phyloP scores from a whole-genome alignment of 2,113 vertebrate genomes.

The Anhinga rufa region DNA sequence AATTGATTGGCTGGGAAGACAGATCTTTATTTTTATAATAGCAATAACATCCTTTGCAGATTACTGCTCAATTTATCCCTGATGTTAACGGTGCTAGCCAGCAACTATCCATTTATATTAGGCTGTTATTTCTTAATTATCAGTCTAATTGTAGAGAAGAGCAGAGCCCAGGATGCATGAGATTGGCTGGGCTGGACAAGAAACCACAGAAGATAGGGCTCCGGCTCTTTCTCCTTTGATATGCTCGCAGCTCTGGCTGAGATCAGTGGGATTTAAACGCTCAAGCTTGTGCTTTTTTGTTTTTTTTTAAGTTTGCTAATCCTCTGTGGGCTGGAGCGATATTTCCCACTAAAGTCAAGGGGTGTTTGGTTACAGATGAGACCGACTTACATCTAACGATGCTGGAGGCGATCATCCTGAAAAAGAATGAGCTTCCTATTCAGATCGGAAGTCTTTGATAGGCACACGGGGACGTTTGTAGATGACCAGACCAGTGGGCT shows the following conservation, averaged over 20 bases:
- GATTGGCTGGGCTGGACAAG: slow-evolving; percentile 45
- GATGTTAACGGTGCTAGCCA: slow-evolving; percentile 44
- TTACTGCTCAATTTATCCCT: slow-evolving; percentile 72
- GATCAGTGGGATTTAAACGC: not conserved
- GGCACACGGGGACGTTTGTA: not conserved
- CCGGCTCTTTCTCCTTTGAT: not conserved
- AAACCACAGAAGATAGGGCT: not conserved
- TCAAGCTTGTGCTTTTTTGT: not conserved
- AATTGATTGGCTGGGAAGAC: slow-evolving; percentile 77
- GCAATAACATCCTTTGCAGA: slow-evolving; percentile 74
- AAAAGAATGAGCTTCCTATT: not conserved
- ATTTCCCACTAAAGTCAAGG: not conserved
- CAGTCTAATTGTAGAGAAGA: slow-evolving; percentile 64
- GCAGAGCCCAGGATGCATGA: not conserved
- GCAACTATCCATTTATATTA: slow-evolving; percentile 62
- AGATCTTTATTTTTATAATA: slow-evolving; percentile 79
- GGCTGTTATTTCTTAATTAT: slow-evolving; percentile 74
- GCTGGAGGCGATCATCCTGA: not conserved
- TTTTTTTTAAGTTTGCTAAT: not conserved
- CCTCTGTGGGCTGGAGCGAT: not conserved
- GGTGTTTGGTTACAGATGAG: not conserved
- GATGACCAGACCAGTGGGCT: not conserved
- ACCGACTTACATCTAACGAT: not conserved
- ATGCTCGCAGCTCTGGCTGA: not conserved
- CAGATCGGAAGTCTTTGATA: not conserved